Evolutionary conservation across 2,113 vertebrate species (phyloP).

Genomic region (Antechinus stuartii): DNA sequence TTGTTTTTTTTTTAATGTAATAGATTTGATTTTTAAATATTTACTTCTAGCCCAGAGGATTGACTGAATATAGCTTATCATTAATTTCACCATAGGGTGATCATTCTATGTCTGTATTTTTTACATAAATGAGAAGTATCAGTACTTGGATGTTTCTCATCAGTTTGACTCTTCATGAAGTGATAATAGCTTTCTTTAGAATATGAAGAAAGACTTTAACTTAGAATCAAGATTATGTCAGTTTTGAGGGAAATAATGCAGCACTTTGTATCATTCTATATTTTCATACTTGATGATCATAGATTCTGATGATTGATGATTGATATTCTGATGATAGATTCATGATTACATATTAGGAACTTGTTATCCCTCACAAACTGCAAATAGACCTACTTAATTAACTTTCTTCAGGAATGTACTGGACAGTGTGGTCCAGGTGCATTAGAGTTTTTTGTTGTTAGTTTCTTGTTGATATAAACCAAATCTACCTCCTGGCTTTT

Average conservation of each 20-base stretch:
- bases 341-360: conserved; percentile 37
- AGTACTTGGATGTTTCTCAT: conserved; percentile 51
- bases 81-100: conserved; percentile 43
- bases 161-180: conserved; percentile 56
- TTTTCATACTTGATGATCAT: conserved; percentile 52
- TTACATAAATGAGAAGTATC: conserved; percentile 40
- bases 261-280: conserved; percentile 47
- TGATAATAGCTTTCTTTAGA: conserved; percentile 57
- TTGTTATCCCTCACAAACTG: conserved; percentile 1
- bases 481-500: not conserved
- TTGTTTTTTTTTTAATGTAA: conserved; percentile 15
- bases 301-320: conserved; percentile 20
- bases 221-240: conserved; percentile 59
- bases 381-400: conserved; percentile 24
- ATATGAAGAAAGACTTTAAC: conserved; percentile 47
- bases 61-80: conserved; percentile 36
- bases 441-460: not conserved
- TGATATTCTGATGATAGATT: no score
- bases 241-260: conserved; percentile 21
- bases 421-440: not conserved
- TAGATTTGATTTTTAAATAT: conserved; percentile 51
- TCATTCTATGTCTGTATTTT: conserved; percentile 19
- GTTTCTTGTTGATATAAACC: conserved; percentile 25
- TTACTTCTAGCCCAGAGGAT: not conserved
- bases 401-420: conserved; percentile 8